A percentile compares a stretch with the other conserved stretches of the same genome.
These are phyloP conservation scores for Himalopsyche anomala DNA, from an alignment of 2,888 invertebrate genomes.

Conservation along the genomic window DNA sequence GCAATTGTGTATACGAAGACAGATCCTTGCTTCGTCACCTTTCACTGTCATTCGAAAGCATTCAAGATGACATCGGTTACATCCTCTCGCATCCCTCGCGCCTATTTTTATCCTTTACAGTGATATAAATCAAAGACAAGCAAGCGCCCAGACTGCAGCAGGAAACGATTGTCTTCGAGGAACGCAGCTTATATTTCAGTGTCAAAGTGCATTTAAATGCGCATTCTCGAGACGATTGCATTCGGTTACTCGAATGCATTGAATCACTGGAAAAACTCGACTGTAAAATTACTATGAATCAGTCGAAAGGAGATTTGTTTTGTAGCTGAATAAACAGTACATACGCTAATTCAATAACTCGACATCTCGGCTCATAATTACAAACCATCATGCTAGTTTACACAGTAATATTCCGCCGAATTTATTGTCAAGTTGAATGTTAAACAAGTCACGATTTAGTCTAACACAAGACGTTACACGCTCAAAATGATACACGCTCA, in stretches of 20 bases:
- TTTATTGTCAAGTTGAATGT: too few species aligned
- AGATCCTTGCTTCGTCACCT: not conserved
- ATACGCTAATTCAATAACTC: too few species aligned
- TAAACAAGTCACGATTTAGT: too few species aligned
- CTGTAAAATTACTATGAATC: not conserved
- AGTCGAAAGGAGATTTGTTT: not conserved
- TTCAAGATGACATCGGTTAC: conserved; percentile 3
- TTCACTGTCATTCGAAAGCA: not conserved
- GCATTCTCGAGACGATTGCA: conserved; percentile 37
- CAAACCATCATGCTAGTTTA: too few species aligned
- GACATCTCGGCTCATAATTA: too few species aligned
- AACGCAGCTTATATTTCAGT: conserved; percentile 29
- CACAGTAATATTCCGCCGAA: too few species aligned
- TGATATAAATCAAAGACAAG: conserved; percentile 51
- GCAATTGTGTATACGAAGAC: not conserved
- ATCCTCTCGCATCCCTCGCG: conserved; percentile 31
- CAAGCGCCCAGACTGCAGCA: conserved; percentile 43
- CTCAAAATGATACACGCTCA: too few species aligned
- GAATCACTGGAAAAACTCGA: not conserved
- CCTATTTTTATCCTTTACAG: conserved; percentile 48
- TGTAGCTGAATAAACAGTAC: too few species aligned
- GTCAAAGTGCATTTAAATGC: conserved; percentile 11
- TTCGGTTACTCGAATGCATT: not conserved
- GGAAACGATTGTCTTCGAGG: conserved; percentile 55
- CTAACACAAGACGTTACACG: too few species aligned